phyloP scores from a whole-genome alignment of 1,140 invertebrate genomes.

The Leptonema lineaticorne region DNA sequence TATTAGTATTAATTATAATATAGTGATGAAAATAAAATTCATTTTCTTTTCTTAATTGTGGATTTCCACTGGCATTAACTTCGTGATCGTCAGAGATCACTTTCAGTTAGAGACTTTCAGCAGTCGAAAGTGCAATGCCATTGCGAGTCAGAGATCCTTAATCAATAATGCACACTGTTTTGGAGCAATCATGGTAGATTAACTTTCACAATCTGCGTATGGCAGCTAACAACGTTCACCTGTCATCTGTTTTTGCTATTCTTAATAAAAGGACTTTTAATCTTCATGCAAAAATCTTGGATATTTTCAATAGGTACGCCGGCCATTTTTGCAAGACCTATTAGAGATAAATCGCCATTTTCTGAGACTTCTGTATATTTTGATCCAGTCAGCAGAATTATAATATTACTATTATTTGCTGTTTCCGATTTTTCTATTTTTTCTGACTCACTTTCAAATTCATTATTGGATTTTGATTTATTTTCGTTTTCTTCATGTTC shows the following conservation, averaged over 20 bases:
- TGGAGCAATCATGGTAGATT: conserved; percentile 3
- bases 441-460: conserved; percentile 44
- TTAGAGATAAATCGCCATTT: conserved; percentile 51
- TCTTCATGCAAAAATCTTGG: conserved; percentile 52
- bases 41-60: neutral
- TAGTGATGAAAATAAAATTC: too few species aligned
- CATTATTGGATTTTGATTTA: conserved; percentile 41
- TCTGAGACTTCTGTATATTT: conserved; percentile 45
- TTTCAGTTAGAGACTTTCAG: neutral
- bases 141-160: conserved; percentile 15
- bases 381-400: conserved; percentile 51
- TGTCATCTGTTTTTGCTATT: conserved; percentile 55
- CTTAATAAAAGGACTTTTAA: conserved; percentile 47
- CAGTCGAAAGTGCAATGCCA: neutral
- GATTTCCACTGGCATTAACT: conserved; percentile 4
- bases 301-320: conserved; percentile 52
- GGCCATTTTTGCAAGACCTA: conserved; percentile 49
- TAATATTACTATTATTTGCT: conserved; percentile 33
- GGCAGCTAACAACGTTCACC: conserved; percentile 6
- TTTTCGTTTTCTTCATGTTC: conserved; percentile 43
- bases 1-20: too few species aligned
- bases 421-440: conserved; percentile 41
- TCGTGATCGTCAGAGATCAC: neutral
- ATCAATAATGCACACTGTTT: neutral
- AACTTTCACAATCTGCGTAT: conserved; percentile 17